phyloP scores from a whole-genome alignment of 2,113 vertebrate genomes.

The Mesocricetus auratus region DNA sequence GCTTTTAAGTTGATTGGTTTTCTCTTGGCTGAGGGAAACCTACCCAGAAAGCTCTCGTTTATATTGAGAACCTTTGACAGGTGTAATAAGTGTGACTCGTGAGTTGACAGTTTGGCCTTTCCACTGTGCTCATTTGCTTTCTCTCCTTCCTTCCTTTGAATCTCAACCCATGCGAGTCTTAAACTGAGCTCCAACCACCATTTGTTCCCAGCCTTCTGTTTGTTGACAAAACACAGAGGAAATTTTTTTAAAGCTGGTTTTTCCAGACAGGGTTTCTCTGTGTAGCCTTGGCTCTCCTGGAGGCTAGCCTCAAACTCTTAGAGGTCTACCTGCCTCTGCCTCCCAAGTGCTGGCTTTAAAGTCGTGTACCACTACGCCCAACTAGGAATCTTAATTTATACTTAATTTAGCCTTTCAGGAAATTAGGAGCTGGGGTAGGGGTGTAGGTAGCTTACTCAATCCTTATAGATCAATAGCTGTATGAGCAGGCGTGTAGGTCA shows the following conservation, averaged over 20 bases:
- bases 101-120: background rate
- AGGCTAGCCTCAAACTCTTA: background rate
- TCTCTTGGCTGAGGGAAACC: conserved; percentile 55
- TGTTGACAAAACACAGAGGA: background rate
- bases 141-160: background rate
- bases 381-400: background rate
- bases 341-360: background rate
- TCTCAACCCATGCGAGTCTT: background rate
- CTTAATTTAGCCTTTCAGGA: background rate
- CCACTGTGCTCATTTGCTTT: background rate
- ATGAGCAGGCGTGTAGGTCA: background rate
- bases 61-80: background rate
- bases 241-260: background rate
- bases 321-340: background rate
- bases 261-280: background rate
- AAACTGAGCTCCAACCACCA: background rate
- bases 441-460: background rate
- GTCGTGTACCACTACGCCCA: background rate
- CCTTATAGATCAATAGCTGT: background rate
- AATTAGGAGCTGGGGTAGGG: background rate
- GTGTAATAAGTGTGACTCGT: background rate
- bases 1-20: conserved; percentile 77
- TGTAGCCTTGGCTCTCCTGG: background rate
- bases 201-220: background rate
- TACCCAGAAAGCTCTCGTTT: conserved; percentile 42